Conservation (phyloP, 2,888 invertebrate genomes). For the Thereva unica region DNA sequence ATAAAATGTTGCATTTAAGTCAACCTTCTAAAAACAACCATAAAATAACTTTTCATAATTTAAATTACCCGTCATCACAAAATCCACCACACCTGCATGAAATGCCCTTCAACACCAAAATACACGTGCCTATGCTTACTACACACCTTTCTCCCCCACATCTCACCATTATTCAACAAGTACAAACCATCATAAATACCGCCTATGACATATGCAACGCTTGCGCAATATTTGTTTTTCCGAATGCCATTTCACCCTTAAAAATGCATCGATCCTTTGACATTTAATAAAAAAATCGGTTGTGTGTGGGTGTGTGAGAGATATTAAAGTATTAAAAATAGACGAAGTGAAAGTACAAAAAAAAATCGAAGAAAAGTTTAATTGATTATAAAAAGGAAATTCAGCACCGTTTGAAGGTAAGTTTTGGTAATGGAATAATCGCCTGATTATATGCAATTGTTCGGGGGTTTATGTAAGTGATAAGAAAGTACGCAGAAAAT, state of each 20-base stretch:
- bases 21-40: too few relatives aligned
- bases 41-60: too few relatives aligned
- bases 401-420: constrained; percentile 23
- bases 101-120: too few relatives aligned
- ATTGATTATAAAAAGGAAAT: background rate
- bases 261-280: constrained; percentile 27
- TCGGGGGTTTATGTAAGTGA: background rate
- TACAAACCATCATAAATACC: constrained; percentile 13
- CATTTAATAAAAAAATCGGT: constrained; percentile 3
- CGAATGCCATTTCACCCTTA: constrained; percentile 12
- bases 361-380: constrained; percentile 12
- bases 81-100: too few relatives aligned
- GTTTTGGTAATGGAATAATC: background rate
- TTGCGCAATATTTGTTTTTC: constrained; percentile 2
- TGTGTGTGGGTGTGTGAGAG: constrained; percentile 17
- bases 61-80: too few relatives aligned
- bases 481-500: too few relatives aligned
- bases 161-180: constrained; percentile 21
- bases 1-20: too few relatives aligned
- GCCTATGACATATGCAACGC: constrained; percentile 11
- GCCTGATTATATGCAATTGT: background rate
- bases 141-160: too few relatives aligned
- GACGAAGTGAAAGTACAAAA: constrained; percentile 1
- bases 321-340: too few relatives aligned
- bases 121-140: too few relatives aligned